phyloP scores from a whole-genome alignment of 2,888 invertebrate genomes.

The Aethes cnicana region DNA sequence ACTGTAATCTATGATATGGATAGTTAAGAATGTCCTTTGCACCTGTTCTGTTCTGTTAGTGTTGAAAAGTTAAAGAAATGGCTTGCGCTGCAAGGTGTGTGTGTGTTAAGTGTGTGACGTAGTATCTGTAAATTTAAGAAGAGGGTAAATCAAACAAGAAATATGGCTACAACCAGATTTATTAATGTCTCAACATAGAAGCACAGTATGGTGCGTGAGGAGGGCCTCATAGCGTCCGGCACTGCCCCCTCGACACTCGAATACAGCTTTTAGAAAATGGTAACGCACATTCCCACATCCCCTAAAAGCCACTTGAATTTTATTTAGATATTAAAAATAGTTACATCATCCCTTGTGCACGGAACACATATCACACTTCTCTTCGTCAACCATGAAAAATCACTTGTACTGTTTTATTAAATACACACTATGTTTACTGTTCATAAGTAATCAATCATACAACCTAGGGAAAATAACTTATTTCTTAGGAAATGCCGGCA shows the following conservation, averaged over 20 bases:
- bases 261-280: background rate
- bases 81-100: no score
- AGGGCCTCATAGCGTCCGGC: constrained; percentile 7
- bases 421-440: constrained; percentile 42
- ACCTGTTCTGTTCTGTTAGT: no score
- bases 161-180: constrained; percentile 68
- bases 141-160: constrained; percentile 38
- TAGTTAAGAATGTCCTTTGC: no score
- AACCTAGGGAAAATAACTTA: constrained; percentile 59
- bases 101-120: no score
- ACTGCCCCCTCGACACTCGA: constrained; percentile 2
- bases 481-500: constrained; percentile 54
- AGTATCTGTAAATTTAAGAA: no score
- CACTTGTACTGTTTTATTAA: constrained; percentile 60
- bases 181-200: constrained; percentile 70
- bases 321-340: constrained; percentile 31
- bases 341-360: constrained; percentile 47
- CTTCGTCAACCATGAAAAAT: constrained; percentile 39
- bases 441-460: constrained; percentile 44
- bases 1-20: no score
- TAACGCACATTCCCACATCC: constrained; percentile 4
- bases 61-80: no score
- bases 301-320: constrained; percentile 17
- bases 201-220: constrained; percentile 51
- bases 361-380: constrained; percentile 41